phyloP scores from a whole-genome alignment of 2,797 vertebrate species.

The Alauda arvensis region DNA sequence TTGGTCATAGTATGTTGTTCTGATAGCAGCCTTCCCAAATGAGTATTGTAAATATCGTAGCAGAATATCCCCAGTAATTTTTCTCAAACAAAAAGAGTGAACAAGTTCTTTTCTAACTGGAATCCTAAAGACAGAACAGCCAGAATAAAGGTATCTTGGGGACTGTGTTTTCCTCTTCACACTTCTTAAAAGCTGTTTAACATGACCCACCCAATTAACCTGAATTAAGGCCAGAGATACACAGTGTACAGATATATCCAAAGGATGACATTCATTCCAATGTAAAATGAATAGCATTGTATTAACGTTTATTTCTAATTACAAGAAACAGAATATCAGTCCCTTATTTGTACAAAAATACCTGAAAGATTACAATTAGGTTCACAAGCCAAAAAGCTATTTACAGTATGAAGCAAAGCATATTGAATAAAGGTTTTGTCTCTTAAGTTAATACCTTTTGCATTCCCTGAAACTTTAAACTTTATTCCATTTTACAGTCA shows the following conservation, averaged over 20 bases:
- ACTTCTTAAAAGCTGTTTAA: background rate
- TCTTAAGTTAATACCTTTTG: constrained; percentile 81
- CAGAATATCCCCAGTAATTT: background rate
- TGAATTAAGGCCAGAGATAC: background rate
- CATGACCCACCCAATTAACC: background rate
- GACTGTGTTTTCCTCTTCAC: background rate
- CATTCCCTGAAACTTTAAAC: constrained; percentile 84
- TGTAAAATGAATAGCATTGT: constrained; percentile 83
- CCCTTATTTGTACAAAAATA: constrained; percentile 99
- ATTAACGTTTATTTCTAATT: constrained; percentile 97
- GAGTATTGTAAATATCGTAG: background rate
- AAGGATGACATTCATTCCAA: constrained; percentile 46
- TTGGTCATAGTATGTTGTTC: background rate
- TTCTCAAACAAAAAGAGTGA: background rate
- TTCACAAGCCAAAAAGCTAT: constrained; percentile 90
- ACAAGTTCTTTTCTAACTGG: background rate
- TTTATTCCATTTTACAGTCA: constrained; percentile 78
- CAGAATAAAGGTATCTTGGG: background rate
- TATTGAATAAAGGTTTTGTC: constrained; percentile 83
- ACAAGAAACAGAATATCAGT: constrained; percentile 97
- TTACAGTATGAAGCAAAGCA: constrained; percentile 91
- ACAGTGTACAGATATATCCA: background rate
- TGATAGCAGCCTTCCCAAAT: background rate
- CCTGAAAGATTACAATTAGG: constrained; percentile 96
- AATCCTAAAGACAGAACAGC: background rate